phyloP scores from a whole-genome alignment of 2,797 vertebrate species.

The Stomatorhinus walkeri region DNA sequence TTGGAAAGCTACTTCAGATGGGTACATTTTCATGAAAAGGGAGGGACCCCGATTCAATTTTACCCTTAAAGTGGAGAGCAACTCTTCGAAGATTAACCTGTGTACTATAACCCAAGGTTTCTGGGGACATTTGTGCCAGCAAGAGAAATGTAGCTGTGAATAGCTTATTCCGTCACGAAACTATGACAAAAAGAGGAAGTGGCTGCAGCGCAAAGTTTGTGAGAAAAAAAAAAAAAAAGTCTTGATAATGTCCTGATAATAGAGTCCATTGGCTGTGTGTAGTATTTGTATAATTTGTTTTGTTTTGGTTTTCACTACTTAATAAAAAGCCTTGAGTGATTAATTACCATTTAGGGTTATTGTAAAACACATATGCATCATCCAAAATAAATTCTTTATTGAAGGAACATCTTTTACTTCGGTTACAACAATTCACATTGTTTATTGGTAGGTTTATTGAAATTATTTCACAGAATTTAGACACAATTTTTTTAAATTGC shows the following conservation, averaged over 20 bases:
- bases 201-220: not conserved
- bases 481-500: not conserved
- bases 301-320: not conserved
- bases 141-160: not conserved
- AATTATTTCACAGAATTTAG: not conserved
- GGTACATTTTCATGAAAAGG: not conserved
- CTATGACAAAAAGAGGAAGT: slow-evolving; percentile 9
- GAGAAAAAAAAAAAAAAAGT: not conserved
- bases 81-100: not conserved
- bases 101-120: not conserved
- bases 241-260: no score
- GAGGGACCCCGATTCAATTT: not conserved
- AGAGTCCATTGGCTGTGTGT: not conserved
- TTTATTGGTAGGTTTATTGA: not conserved
- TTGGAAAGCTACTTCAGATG: not conserved
- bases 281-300: not conserved
- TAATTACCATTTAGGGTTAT: not conserved
- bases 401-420: not conserved
- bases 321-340: not conserved
- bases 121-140: not conserved
- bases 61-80: not conserved
- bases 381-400: not conserved
- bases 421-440: not conserved
- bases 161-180: not conserved
- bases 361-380: not conserved